phyloP scores from a whole-genome alignment of 2,113 vertebrate genomes.

The Tupaia tana region DNA sequence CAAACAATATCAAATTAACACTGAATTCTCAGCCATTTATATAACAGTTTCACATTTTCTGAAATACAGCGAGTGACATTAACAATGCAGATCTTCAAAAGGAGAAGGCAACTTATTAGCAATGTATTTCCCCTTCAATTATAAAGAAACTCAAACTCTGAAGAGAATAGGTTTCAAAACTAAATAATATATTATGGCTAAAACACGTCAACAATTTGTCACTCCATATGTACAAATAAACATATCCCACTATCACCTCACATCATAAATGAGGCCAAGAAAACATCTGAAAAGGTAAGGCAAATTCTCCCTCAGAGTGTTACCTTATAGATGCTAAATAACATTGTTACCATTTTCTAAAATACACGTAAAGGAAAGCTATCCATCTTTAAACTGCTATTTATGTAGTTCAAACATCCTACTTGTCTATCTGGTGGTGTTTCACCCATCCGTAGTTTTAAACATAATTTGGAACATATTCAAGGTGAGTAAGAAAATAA shows the following conservation, averaged over 20 bases:
- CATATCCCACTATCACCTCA: conserved; percentile 19
- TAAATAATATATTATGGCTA: conserved; percentile 50
- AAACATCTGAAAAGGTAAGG: conserved; percentile 51
- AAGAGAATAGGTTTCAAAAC: conserved; percentile 65
- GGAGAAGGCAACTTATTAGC: conserved; percentile 37
- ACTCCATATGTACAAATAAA: conserved; percentile 73
- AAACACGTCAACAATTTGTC: conserved; percentile 70
- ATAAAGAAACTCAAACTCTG: conserved; percentile 41
- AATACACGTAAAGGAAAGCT: neutral
- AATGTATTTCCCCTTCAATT: conserved; percentile 50
- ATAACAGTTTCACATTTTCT: neutral
- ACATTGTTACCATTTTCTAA: conserved; percentile 4
- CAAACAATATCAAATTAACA: neutral
- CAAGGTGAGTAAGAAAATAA: conserved; percentile 42
- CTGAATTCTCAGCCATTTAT: conserved; percentile 3
- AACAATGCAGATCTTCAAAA: conserved; percentile 14
- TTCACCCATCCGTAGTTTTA: conserved; percentile 31
- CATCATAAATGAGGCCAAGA: neutral
- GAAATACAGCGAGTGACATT: neutral
- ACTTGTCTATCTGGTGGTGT: conserved; percentile 12
- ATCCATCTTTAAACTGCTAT: conserved; percentile 15
- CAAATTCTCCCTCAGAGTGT: neutral
- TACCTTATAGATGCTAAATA: neutral
- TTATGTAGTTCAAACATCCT: conserved; percentile 45
- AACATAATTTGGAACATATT: conserved; percentile 47